These are phyloP conservation scores for Cinara cedri DNA, from an alignment of 2,888 invertebrate genomes.

Conservation along the genomic window DNA sequence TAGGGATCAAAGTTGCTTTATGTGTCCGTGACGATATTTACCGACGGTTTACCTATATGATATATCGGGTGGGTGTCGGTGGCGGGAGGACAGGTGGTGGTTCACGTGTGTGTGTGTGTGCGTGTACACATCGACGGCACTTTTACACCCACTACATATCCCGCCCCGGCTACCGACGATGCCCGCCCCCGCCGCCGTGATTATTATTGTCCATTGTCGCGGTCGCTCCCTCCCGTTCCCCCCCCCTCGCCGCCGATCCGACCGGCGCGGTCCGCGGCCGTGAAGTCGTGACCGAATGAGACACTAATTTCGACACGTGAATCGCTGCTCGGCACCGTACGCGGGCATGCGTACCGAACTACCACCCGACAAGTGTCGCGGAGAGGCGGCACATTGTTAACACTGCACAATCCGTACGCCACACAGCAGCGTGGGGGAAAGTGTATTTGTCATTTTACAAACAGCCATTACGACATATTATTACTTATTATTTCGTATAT, in stretches of 20 bases:
- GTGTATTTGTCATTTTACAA: background rate
- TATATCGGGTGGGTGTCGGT: background rate
- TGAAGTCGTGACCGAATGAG: slow-evolving; percentile 49
- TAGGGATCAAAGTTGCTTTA: too few species aligned
- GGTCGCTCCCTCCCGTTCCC: slow-evolving; percentile 9
- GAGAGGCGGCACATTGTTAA: background rate
- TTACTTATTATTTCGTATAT: too few species aligned
- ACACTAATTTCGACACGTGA: slow-evolving; percentile 40
- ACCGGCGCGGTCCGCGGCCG: slow-evolving; percentile 28
- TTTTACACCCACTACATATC: slow-evolving; percentile 51
- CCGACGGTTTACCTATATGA: background rate
- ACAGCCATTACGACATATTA: too few species aligned
- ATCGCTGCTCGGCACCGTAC: background rate
- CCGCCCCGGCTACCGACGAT: slow-evolving; percentile 45
- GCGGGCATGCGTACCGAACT: too few species aligned
- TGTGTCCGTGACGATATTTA: too few species aligned
- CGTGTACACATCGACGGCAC: slow-evolving; percentile 17
- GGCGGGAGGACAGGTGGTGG: slow-evolving; percentile 42
- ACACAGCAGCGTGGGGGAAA: too few species aligned
- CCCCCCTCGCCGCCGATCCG: background rate
- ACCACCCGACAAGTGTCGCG: background rate
- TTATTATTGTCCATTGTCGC: slow-evolving; percentile 50
- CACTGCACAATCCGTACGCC: background rate
- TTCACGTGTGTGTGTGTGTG: slow-evolving; percentile 1
- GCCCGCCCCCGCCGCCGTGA: slow-evolving; percentile 45